phyloP scores from a whole-genome alignment of 1,140 invertebrate species.

The Pseudomyrmex dendroicus region DNA sequence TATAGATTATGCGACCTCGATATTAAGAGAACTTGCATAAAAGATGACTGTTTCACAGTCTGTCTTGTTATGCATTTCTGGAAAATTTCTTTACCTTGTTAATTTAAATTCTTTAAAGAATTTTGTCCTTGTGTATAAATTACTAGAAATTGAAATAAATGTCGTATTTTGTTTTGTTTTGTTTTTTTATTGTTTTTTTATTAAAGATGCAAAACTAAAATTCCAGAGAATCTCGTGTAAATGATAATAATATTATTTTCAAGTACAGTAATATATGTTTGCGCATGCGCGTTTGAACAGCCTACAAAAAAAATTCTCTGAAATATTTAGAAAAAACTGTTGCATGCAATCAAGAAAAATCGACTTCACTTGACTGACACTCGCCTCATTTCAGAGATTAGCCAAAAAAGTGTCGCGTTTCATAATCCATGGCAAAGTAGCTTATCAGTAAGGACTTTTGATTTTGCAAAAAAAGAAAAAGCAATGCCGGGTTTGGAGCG shows the following conservation, averaged over 20 bases:
- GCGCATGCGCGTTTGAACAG: too few species aligned
- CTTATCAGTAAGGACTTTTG: conserved; percentile 27
- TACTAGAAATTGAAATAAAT: background rate
- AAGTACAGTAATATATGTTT: too few species aligned
- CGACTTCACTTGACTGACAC: background rate
- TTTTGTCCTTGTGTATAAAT: conserved; percentile 33
- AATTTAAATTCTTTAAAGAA: conserved; percentile 29
- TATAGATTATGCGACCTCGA: conserved; percentile 25
- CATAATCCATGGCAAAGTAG: conserved; percentile 58
- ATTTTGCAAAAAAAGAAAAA: background rate
- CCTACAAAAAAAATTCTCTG: background rate
- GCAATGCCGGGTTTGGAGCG: conserved; percentile 74
- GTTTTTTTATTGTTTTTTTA: too few species aligned
- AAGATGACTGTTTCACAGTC: background rate
- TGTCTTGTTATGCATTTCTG: conserved; percentile 19
- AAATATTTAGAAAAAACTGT: background rate
- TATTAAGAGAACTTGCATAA: conserved; percentile 26
- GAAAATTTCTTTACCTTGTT: conserved; percentile 29
- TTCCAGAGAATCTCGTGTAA: too few species aligned
- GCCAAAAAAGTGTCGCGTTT: conserved; percentile 31
- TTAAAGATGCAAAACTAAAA: background rate
- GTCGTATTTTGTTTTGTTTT: background rate
- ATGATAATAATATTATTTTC: too few species aligned
- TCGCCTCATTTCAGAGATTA: conserved; percentile 44
- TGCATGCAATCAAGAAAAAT: background rate